Conservation (phyloP, 2,888 invertebrate species). For the Tuta absoluta region DNA sequence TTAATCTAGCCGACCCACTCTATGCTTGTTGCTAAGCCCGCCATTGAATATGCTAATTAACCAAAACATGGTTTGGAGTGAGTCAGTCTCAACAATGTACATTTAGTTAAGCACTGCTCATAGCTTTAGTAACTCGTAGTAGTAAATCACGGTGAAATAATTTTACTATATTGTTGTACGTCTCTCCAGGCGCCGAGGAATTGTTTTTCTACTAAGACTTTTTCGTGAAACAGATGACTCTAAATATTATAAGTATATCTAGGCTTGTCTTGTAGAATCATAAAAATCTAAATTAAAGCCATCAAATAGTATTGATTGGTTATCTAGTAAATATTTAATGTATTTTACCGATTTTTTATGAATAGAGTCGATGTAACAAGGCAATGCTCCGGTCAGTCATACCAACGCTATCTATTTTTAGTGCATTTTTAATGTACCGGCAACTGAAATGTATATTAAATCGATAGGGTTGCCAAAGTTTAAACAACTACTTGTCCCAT, state of each 20-base stretch:
- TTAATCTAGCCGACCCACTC: background rate
- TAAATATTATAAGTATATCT: no score
- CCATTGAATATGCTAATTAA: slow-evolving; percentile 8
- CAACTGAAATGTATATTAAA: background rate
- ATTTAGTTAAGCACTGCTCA: background rate
- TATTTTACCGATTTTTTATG: background rate
- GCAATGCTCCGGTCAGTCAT: slow-evolving; percentile 10
- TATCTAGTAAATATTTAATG: no score
- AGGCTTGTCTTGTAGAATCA: no score
- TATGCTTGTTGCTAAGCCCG: slow-evolving; percentile 3
- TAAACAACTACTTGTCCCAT: no score
- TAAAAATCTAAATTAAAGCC: no score
- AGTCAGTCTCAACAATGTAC: slow-evolving; percentile 3
- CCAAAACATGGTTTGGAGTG: background rate
- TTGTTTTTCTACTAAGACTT: no score
- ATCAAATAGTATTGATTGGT: no score
- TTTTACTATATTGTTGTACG: slow-evolving; percentile 1
- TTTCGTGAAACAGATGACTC: no score
- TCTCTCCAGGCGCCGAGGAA: background rate
- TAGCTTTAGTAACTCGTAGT: background rate
- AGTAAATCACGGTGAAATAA: background rate
- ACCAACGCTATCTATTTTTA: slow-evolving; percentile 11
- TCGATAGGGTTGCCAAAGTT: background rate
- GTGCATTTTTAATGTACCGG: slow-evolving; percentile 17
- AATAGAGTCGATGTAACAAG: background rate